phyloP scores from a whole-genome alignment of 2,888 invertebrate species.

The Nephrotoma guestfalica region DNA sequence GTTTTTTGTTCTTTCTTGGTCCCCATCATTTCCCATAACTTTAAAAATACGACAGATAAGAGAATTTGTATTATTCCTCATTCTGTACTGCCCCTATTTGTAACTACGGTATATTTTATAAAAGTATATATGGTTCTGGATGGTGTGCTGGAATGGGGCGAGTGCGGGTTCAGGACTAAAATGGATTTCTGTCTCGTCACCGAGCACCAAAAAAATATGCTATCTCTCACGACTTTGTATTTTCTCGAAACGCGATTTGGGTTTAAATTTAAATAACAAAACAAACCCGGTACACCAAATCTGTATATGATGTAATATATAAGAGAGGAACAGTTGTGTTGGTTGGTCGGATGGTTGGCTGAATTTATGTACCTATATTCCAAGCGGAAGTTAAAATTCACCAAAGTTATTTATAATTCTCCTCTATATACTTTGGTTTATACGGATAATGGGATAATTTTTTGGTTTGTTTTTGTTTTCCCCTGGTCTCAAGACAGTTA shows the following conservation, averaged over 20 bases:
- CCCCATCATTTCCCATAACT: not conserved
- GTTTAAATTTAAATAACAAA: not conserved
- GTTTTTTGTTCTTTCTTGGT: not conserved
- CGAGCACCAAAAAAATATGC: not conserved
- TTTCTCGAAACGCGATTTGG: not conserved
- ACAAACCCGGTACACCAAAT: not conserved
- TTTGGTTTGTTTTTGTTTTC: not conserved
- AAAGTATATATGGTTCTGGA: not conserved
- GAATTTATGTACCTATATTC: not conserved
- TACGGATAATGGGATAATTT: not conserved
- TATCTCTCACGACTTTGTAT: not conserved
- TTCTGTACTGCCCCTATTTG: not conserved
- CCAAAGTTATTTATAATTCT: not conserved
- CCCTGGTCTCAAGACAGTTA: not conserved
- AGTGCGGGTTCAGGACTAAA: not conserved
- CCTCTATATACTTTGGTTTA: not conserved
- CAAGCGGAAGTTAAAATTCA: not conserved
- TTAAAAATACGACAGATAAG: not conserved
- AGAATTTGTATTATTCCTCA: not conserved
- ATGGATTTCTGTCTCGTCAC: not conserved
- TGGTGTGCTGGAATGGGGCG: not conserved
- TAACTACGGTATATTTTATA: not conserved
- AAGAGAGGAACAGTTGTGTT: not conserved
- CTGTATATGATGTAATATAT: not conserved
- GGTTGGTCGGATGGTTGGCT: not conserved